These are phyloP conservation scores for Ameiurus melas DNA, from an alignment of 2,113 vertebrate species.

Conservation along the genomic window DNA sequence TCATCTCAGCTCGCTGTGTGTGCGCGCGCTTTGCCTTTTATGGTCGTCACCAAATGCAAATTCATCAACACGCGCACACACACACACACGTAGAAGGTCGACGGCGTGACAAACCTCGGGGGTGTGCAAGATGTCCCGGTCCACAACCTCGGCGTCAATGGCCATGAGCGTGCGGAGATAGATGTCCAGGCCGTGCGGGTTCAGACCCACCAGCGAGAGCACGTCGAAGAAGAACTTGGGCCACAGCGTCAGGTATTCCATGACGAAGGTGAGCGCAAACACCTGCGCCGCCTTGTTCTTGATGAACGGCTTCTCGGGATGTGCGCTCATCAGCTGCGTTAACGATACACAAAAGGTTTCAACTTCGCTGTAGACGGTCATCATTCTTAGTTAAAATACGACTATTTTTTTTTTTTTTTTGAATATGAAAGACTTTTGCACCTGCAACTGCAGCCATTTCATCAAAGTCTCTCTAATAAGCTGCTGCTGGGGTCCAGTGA, in stretches of 20 bases:
- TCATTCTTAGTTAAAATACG: too few relatives aligned
- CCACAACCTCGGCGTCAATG: conserved; percentile 93
- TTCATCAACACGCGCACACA: not conserved
- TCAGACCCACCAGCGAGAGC: conserved; percentile 88
- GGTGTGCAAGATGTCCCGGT: conserved; percentile 89
- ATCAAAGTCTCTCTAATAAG: conserved; percentile 93
- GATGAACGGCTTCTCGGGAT: conserved; percentile 95
- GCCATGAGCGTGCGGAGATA: conserved; percentile 97
- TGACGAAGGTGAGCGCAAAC: conserved; percentile 92
- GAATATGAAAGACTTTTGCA: conserved; percentile 52
- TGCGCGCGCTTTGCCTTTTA: not conserved
- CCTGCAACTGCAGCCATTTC: conserved; percentile 97
- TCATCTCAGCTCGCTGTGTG: not conserved
- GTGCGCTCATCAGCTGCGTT: conserved; percentile 83
- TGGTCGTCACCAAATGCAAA: not conserved
- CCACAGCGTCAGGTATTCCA: conserved; percentile 94
- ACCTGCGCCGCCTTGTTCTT: conserved; percentile 98
- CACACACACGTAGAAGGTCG: not conserved
- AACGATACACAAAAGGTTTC: not conserved
- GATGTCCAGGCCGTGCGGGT: conserved; percentile 89
- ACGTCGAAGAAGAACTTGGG: conserved; percentile 98
- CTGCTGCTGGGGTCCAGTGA: conserved; percentile 87
- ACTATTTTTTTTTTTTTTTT: not conserved
- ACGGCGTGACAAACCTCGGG: conserved; percentile 76
- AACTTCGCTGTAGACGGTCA: too few relatives aligned